phyloP scores from a whole-genome alignment of 2,113 vertebrate species.

The Apaloderma vittatum region DNA sequence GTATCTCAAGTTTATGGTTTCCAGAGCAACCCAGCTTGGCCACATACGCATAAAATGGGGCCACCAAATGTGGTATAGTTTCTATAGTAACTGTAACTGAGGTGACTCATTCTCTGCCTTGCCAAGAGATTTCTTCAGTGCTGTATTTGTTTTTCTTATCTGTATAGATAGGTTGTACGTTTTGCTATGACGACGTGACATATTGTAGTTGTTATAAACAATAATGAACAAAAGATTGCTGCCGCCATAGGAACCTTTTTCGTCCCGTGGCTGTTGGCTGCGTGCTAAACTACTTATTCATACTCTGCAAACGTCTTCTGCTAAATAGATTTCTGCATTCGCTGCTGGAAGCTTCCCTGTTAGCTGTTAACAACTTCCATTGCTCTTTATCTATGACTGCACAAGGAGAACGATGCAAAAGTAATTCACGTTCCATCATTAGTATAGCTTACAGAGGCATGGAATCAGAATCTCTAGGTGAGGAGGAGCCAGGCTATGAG shows the following conservation, averaged over 20 bases:
- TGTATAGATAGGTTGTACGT: not conserved
- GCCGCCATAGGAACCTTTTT: not conserved
- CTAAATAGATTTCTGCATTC: slow-evolving; percentile 6
- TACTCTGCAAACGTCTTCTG: not conserved
- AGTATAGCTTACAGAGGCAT: not conserved
- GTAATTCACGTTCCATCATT: not conserved
- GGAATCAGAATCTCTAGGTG: not conserved
- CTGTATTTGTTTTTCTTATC: slow-evolving; percentile 25
- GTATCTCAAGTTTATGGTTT: slow-evolving; percentile 48
- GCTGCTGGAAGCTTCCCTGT: not conserved
- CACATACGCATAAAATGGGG: not conserved
- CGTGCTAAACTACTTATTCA: not conserved
- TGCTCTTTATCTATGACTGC: not conserved
- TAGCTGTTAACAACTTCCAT: not conserved
- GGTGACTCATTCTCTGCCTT: slow-evolving; percentile 24
- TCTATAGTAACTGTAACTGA: slow-evolving; percentile 60
- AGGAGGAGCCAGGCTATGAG: not conserved
- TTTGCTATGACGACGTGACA: not conserved
- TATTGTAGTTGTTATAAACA: not conserved
- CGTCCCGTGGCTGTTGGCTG: rapidly evolving
- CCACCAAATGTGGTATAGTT: slow-evolving; percentile 28
- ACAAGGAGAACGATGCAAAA: not conserved
- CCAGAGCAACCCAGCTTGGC: slow-evolving; percentile 59
- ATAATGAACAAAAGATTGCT: not conserved
- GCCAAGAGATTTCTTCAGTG: not conserved